Base-by-base conservation (phyloP, 64 coral and sea anemone species). In the Astreopora myriophthalma region DNA sequence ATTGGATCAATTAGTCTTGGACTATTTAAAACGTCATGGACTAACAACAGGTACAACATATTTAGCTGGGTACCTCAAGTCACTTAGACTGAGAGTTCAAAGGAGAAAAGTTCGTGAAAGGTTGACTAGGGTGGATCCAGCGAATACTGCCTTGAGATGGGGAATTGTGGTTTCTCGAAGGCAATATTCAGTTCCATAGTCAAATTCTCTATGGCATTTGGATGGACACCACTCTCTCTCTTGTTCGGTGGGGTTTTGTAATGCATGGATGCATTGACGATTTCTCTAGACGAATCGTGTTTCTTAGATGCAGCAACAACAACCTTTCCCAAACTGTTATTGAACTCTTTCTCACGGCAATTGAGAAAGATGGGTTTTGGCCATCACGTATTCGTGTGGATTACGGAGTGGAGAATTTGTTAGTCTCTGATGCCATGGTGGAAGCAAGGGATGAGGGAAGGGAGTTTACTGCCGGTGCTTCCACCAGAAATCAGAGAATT, bases 371-470 rank as follows among this genome's bases (percentile, higher is more conserved):
- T 87, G 85, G 85, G 16, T 69, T 71, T 27, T 87, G 68, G 85
- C 69, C 69, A 73, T 87, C 85, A 48, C 31, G 84, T 48, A 87
- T 87, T 29, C 12, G 40, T 51, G 67, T 87, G 39, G 65, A 87
- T 46, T 70, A 60, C n/a, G 69, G 85, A 13, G 85, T 74, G 17
- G 84, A 86, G 38, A 86, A 86, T 46, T 63, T 71, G 2, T 35
- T 86, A 16, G 85, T 87, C 11, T 87, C 68, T 87, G 85, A 87
- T 87, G 85, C 85, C 13, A 87, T 87, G 85, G 85, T 87, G 35
- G 14, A 73, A 74, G 85, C 64, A 63, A 69, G 84, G 42, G 84
- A 64, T n/a, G 63, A 35, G 16, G 32, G 32, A 11, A 71, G 84
- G 16, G 84, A 64, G 6, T 86, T 86, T 71, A 86, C 71, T 6